Evolutionary conservation across 2,888 invertebrate species (phyloP), one percentile per base, ranked within the genome.

Genomic region (Troides aeacus): DNA sequence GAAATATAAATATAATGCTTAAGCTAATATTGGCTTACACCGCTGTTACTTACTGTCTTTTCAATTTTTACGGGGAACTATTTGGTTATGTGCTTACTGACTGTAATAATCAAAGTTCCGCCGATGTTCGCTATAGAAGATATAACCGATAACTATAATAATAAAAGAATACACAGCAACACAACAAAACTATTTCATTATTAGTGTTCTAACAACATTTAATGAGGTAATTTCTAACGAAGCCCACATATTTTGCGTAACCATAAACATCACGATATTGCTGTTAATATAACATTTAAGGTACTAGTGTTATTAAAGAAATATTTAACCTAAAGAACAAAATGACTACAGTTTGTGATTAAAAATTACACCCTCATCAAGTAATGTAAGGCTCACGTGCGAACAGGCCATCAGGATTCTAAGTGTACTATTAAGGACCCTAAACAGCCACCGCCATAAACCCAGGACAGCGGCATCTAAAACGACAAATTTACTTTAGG

Each of bases 391-490:
- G 23, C 57, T 23, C 57, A 58, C 57, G 57, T 58, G 57, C 57
- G 23, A 58, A 58, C 57, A 24, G 57, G 12, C 21, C 23, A 58
- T 58, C 57, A 23, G n/a, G 8, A 58, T n/a, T 58, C 57, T 23
- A 58, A 58, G 57, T 58, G 23, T 58, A 21, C 57, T 58, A 23
- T 58, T 58, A 58, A 23, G 23, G 57, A 58, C 21, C 10, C 23
- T 58, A 58, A 58, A 58, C 57, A 58, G 23, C 57, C 57, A 58
- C 57, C 57, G 23, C 57, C 23, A 58, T 58, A 58, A 23, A 58
- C 21, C 57, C 57, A 8, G 23, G 23, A 58, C 23, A 15, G 15
- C 21, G 15, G 5, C 39, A 24, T 23, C 53, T 53, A 21, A 57
- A 64, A 36, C 10, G 57, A 58, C 57, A 24, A 58, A 58, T 23